Evolutionary conservation across 2,888 invertebrate genomes (phyloP), one percentile per base, ranked within the genome.

Genomic region (Hydropsyche betteni): DNA sequence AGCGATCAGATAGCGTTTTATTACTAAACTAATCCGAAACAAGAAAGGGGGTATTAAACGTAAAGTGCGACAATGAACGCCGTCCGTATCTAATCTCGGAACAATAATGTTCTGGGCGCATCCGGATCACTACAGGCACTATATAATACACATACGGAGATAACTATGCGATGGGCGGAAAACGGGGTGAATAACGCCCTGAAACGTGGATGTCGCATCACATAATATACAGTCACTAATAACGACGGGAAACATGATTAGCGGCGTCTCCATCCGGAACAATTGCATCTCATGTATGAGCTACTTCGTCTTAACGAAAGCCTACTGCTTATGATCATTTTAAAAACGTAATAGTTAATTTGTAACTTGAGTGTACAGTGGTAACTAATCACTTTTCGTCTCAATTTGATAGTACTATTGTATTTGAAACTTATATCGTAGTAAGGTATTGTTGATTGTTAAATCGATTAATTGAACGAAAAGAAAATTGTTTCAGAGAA

Each of bases 161-260:
- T 44, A 44, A 24, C 64, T 8, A 5, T 12, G 64, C 12, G 64
- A 64, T 36, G 64, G 64, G 64, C 34, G 12, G 64, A n/a, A n/a
- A 64, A 64, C 10, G 64, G 64, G 64, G 34, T 64, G 64, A 64
- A 64, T 64, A 64, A 64, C 33, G 61, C 16, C 16, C 24, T 16
- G 61, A 33, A 61, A 61, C 33, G 64, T 33, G 36, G 64, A 1
- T 55, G 16, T 34, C 34, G 34, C 33, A 44, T 44, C 44, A 6
- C n/a, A 64, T 77, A 74, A 77, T 76, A 74, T 34, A 34, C 68
- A 73, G 78, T 72, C 80, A 82, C 81, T 83, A 82, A 82, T 85
- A 85, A 85, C 86, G 86, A 86, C 85, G 86, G 84, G 84, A 84
- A 87, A 88, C 85, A 83, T 84, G 83, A 88, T 88, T 88, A 88